A percentile compares a stretch with the other conserved stretches of the same genome.
phyloP scores from a whole-genome alignment of 2,113 vertebrate species.

The Gnathonemus longibarbis region DNA sequence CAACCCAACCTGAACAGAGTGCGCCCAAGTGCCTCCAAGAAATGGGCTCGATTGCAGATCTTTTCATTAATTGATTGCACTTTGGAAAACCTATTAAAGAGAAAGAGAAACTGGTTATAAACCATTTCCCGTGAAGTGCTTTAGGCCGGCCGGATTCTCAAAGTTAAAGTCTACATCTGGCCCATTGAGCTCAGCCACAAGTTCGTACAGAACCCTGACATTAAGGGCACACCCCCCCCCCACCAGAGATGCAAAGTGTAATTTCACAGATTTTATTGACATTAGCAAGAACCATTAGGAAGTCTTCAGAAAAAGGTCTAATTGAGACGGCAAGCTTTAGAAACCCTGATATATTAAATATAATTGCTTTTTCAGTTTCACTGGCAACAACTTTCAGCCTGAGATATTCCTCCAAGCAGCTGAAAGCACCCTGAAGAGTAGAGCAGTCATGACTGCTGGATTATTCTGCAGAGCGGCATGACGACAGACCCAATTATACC shows the following conservation, averaged over 20 bases:
- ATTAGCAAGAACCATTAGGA: neutral
- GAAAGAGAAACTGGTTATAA: slow-evolving; percentile 56
- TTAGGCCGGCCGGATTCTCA: slow-evolving; percentile 49
- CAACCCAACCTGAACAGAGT: slow-evolving; percentile 12
- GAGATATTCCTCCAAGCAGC: slow-evolving; percentile 12
- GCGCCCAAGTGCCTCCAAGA: slow-evolving; percentile 27
- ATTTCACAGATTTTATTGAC: slow-evolving; percentile 7
- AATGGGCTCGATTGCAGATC: slow-evolving; percentile 29
- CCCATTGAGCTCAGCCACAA: slow-evolving; percentile 36
- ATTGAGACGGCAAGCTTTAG: neutral
- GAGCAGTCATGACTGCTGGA: neutral
- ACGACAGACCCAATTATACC: neutral
- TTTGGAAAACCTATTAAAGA: slow-evolving; percentile 54
- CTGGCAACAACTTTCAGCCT: slow-evolving; percentile 21
- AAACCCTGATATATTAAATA: slow-evolving; percentile 14
- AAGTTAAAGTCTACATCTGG: slow-evolving; percentile 58
- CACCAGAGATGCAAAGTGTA: neutral
- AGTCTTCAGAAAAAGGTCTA: neutral
- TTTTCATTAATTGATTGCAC: slow-evolving; percentile 34
- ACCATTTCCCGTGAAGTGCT: slow-evolving; percentile 49
- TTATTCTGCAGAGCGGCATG: neutral
- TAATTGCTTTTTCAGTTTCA: slow-evolving; percentile 29
- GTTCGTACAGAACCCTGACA: slow-evolving; percentile 25
- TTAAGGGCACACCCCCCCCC: slow-evolving; percentile 15
- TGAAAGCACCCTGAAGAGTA: slow-evolving; percentile 12